Base-by-base conservation (phyloP, 2,113 vertebrate species). In the Sprattus sprattus region DNA sequence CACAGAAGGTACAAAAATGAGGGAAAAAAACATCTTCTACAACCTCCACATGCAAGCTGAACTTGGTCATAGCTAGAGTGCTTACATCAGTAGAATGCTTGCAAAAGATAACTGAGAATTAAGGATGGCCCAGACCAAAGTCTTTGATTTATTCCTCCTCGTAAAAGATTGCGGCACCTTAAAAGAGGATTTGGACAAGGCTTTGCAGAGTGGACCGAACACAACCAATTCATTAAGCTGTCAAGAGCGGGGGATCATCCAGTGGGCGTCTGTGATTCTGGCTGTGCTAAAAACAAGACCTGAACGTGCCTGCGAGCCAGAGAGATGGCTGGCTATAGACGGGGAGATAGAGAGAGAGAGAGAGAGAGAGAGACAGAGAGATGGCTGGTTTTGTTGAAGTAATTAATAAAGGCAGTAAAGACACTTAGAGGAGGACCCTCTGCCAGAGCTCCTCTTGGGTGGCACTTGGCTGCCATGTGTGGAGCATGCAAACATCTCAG, bases 401-500 rank as follows among this genome's bases (percentile, higher is more conserved):
- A 52, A 8, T 50, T 83, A 71, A 75, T 86, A 71, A 83, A 25
- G 18, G 45, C 81, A 82, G 57, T 45, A 52, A 49, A 28, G 9
- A 45, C 15, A 20, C 7, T 57, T 22, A 20, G n/a, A 22, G 32
- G n/a, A 11, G 32, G 10, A 28, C 46, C 75, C 64, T 85, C 64
- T 54, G 78, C 28, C 83, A 82, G 50, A 64, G 28, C 47, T 54
- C 81, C 64, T 57, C 28, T 85, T 52, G 39, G 80, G 45, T 86
- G 85, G 81, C 57, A 71, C 15, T 50, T 82, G 85, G 85, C 57
- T 44, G 22, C 44, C 45, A 22, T 82, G 57, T 60, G 10, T 86
- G 52, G 80, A 64, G 84, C 81, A n/a, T 82, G 81, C 82, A 47
- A 22, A 75, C 39, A 32, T 60, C 4, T 13, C 84, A 81, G 84